phyloP scores from a whole-genome alignment of 2,113 vertebrate genomes.

The Natator depressus region DNA sequence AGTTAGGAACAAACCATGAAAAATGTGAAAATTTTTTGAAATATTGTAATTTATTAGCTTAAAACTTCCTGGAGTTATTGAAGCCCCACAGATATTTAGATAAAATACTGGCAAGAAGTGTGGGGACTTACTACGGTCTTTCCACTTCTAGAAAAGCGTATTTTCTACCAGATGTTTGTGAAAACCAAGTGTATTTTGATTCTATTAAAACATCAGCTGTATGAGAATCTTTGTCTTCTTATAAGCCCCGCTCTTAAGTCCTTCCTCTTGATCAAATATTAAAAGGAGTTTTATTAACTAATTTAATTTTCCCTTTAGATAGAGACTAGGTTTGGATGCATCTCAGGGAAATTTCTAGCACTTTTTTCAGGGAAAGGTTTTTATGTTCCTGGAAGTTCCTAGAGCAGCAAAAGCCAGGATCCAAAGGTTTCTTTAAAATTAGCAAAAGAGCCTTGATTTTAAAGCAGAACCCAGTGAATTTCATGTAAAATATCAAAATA shows the following conservation, averaged over 20 bases:
- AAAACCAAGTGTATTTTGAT: slow-evolving; percentile 52
- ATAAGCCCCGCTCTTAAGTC: slow-evolving; percentile 38
- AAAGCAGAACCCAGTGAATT: neutral
- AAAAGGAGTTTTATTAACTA: slow-evolving; percentile 51
- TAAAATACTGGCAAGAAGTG: slow-evolving; percentile 38
- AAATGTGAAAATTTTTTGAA: neutral
- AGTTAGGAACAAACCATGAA: slow-evolving; percentile 28
- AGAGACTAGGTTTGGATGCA: neutral
- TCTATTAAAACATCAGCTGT: slow-evolving; percentile 67
- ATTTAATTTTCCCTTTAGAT: neutral
- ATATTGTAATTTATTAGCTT: slow-evolving; percentile 26
- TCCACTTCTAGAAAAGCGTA: slow-evolving; percentile 57
- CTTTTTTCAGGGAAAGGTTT: neutral
- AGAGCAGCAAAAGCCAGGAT: neutral
- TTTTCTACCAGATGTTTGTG: slow-evolving; percentile 70
- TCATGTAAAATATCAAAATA: slow-evolving; percentile 14
- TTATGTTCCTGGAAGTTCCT: neutral
- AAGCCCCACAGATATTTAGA: slow-evolving; percentile 16
- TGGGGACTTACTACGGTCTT: slow-evolving; percentile 48
- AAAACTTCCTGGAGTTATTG: slow-evolving; percentile 31
- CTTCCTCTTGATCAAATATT: slow-evolving; percentile 60
- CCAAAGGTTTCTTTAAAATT: neutral
- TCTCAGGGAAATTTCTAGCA: slow-evolving; percentile 15
- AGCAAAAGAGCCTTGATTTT: neutral
- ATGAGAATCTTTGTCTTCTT: slow-evolving; percentile 56